These are phyloP conservation scores for Silvanus unidentatus DNA, from an alignment of 2,888 invertebrate species.

Conservation along the genomic window DNA sequence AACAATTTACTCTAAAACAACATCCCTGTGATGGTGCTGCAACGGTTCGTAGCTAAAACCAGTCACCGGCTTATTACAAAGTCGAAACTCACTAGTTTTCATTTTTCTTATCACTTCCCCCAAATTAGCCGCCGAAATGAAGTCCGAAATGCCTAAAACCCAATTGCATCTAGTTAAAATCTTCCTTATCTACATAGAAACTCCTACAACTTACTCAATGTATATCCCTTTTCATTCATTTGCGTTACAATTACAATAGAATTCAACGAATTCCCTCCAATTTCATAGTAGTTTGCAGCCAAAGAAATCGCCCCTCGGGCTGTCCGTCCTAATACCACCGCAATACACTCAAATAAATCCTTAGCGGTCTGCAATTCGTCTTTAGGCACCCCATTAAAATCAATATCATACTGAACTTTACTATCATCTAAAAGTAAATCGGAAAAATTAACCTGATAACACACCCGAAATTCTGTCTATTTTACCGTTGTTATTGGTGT, in stretches of 20 bases:
- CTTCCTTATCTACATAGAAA: background rate
- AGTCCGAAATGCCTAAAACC: slow-evolving; percentile 70
- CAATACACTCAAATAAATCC: slow-evolving; percentile 68
- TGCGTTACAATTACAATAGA: slow-evolving; percentile 76
- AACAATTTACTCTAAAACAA: slow-evolving; percentile 61
- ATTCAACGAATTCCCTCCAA: slow-evolving; percentile 83
- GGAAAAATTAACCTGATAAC: slow-evolving; percentile 8
- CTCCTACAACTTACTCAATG: slow-evolving; percentile 54
- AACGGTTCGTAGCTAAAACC: slow-evolving; percentile 53
- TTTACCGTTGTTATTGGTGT: slow-evolving; percentile 61
- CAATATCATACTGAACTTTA: slow-evolving; percentile 56
- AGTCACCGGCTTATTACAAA: slow-evolving; percentile 30
- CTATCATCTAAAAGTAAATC: slow-evolving; percentile 52
- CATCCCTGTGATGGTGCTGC: slow-evolving; percentile 57
- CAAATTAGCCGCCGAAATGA: slow-evolving; percentile 65
- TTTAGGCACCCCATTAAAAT: slow-evolving; percentile 59
- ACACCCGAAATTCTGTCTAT: background rate
- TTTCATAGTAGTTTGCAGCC: slow-evolving; percentile 71
- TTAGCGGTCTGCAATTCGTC: slow-evolving; percentile 57
- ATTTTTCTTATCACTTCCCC: slow-evolving; percentile 64
- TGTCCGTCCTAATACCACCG: slow-evolving; percentile 63
- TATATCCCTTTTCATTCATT: slow-evolving; percentile 69
- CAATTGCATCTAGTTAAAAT: slow-evolving; percentile 8
- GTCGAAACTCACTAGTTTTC: slow-evolving; percentile 28
- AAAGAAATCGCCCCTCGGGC: slow-evolving; percentile 57